Evolutionary conservation across 1,140 invertebrate genomes (phyloP), one percentile per base, ranked within the genome.

Genomic region (Lordiphosa stackelbergi): DNA sequence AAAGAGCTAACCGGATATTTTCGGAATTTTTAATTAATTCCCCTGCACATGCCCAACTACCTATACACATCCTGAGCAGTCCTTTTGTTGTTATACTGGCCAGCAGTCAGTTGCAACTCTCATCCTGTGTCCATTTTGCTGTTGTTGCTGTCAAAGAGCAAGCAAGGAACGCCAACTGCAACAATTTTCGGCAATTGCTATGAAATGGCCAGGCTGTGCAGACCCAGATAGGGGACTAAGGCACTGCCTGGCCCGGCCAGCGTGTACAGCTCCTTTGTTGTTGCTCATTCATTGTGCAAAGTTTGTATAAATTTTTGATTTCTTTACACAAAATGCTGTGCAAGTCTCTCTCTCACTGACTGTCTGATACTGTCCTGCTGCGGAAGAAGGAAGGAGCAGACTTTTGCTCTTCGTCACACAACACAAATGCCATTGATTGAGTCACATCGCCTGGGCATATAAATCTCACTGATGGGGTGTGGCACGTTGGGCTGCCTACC

Each of bases 241-340:
- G 64, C 69, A 69, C 28, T 62, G 11, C 40, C 42, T 41, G 70
- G 71, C 43, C 28, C 11, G 43, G 13, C 12, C 41, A 49, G 36
- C 51, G 37, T 54, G 46, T 64, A 37, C 55, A 43, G 43, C 63
- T 59, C 45, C 64, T 83, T 79, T 79, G 77, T 79, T 79, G 77
- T 69, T 83, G 71, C 75, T 81, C 69, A 83, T 81, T 81, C 77
- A 81, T 81, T 81, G 77, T 81, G 77, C 77, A 81, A 81, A 81
- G 77, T 81, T 81, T 81, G 69, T 81, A 81, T 81, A 81, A 83
- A 81, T 81, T 81, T 81, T 81, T 81, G 77, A 81, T 81, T 81
- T 81, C 77, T 81, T 81, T 77, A 83, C 78, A 81, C 77, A 81
- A 79, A 81, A 81, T 81, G 69, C 77, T 77, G 77, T 81, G 77